A percentile compares a stretch with the other conserved stretches of the same genome.
phyloP scores from a whole-genome alignment of 2,113 vertebrate genomes.

The Micronisus gabar region DNA sequence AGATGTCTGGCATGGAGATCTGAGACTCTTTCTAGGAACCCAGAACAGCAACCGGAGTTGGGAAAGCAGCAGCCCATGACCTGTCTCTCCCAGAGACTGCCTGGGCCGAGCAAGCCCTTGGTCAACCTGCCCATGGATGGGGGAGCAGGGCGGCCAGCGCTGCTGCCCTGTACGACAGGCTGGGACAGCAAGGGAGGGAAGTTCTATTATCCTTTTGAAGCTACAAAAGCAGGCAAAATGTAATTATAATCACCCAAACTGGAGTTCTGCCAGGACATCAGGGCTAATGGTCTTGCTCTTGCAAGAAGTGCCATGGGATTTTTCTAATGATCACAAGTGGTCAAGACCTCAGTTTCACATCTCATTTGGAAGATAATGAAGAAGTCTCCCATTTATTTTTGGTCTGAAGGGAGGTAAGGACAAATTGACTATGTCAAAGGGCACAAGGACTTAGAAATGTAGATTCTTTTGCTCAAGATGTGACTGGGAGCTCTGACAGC shows the following conservation, averaged over 20 bases:
- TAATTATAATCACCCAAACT: conserved; percentile 51
- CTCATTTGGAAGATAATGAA: conserved; percentile 70
- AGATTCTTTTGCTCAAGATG: not conserved
- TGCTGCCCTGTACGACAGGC: not conserved
- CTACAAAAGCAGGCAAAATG: conserved; percentile 30
- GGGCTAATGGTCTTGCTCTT: conserved; percentile 53
- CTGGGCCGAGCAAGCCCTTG: rapidly evolving
- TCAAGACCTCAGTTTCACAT: conserved; percentile 65
- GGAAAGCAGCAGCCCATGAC: not conserved
- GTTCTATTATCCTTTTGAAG: not conserved
- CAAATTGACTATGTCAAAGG: conserved; percentile 56
- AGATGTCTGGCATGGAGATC: not conserved
- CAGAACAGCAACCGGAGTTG: not conserved
- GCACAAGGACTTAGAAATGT: not conserved
- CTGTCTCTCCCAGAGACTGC: not conserved
- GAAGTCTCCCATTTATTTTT: conserved; percentile 59
- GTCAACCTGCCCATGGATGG: not conserved
- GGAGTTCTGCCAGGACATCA: conserved; percentile 58
- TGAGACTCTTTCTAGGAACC: not conserved
- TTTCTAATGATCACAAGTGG: conserved; percentile 54
- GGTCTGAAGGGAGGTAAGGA: conserved; percentile 41
- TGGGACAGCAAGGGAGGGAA: not conserved
- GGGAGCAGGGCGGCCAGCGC: not conserved
- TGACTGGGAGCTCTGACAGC: not conserved
- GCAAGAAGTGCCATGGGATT: conserved; percentile 45